Evolutionary conservation across 64 coral and sea anemone genomes (phyloP).

Genomic region (Orbicella faveolata): DNA sequence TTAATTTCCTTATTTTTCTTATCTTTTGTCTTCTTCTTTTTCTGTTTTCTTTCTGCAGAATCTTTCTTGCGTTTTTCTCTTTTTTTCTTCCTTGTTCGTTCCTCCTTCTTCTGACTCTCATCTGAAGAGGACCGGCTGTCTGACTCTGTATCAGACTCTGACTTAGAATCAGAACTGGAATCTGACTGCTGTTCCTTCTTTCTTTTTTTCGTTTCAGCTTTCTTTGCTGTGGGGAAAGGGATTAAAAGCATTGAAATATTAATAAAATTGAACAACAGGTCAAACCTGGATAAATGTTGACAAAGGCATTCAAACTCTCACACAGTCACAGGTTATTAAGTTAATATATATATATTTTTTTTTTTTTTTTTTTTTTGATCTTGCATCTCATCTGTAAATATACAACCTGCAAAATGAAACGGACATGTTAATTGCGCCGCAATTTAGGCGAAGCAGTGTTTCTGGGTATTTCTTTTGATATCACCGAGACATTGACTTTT

Average conservation of each 20-base stretch:
- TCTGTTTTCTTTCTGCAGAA: slow-evolving; percentile 52
- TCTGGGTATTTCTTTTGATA: too few relatives aligned
- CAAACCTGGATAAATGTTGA: too few relatives aligned
- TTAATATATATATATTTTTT: too few relatives aligned
- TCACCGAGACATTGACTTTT: too few relatives aligned
- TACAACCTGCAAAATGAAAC: too few relatives aligned
- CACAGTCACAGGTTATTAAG: too few relatives aligned
- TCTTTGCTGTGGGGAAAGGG: slow-evolving; percentile 15
- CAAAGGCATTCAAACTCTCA: too few relatives aligned
- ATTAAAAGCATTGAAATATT: background rate
- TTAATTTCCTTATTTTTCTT: slow-evolving; percentile 42
- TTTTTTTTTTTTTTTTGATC: too few relatives aligned
- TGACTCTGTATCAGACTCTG: slow-evolving; percentile 27
- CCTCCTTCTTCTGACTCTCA: slow-evolving; percentile 52
- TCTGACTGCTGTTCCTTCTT: slow-evolving; percentile 30
- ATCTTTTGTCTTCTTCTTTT: slow-evolving; percentile 64
- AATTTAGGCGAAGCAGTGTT: too few relatives aligned
- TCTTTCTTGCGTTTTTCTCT: slow-evolving; percentile 56
- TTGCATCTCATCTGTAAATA: too few relatives aligned
- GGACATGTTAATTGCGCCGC: too few relatives aligned
- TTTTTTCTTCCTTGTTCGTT: slow-evolving; percentile 72
- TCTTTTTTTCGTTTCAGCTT: slow-evolving; percentile 25
- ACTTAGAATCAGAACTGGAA: slow-evolving; percentile 36
- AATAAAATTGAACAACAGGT: too few relatives aligned
- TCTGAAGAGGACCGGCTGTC: slow-evolving; percentile 64